Conservation (phyloP, 1,140 invertebrate species). For the Aphelinus certus region DNA sequence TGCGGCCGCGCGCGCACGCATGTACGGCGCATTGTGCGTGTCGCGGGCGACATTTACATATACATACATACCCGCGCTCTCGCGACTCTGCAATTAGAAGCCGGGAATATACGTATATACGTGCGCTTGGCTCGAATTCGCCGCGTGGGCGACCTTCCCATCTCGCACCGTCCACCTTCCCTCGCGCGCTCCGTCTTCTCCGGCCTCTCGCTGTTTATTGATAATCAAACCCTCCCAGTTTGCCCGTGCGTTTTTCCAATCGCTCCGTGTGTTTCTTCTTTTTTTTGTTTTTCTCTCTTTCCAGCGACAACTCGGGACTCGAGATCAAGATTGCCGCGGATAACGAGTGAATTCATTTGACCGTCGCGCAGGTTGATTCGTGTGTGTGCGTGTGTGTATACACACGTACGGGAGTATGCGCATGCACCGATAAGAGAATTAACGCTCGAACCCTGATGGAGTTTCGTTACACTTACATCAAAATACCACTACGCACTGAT, state of each 20-base stretch:
- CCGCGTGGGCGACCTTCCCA: conserved; percentile 2
- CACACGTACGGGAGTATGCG: no score
- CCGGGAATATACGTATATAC: no score
- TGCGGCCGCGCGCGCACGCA: background rate
- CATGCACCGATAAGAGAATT: no score
- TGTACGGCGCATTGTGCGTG: background rate
- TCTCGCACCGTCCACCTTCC: no score
- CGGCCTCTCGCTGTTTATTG: background rate
- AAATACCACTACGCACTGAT: no score
- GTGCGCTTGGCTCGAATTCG: conserved; percentile 5
- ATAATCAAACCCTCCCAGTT: background rate
- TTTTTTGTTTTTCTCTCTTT: background rate
- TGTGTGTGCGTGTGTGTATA: no score
- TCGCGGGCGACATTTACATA: conserved; percentile 20
- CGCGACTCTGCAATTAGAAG: conserved; percentile 17
- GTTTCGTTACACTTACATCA: no score
- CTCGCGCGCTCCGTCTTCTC: no score
- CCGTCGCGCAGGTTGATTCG: no score
- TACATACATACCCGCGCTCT: background rate
- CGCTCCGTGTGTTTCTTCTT: background rate
- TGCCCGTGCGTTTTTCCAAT: background rate
- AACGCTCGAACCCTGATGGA: no score
- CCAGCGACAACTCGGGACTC: background rate
- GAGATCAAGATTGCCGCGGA: no score
- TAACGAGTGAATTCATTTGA: no score